Evolutionary conservation across 2,888 invertebrate species (phyloP), one percentile per base, ranked within the genome.

Genomic region (Neoascia interrupta): DNA sequence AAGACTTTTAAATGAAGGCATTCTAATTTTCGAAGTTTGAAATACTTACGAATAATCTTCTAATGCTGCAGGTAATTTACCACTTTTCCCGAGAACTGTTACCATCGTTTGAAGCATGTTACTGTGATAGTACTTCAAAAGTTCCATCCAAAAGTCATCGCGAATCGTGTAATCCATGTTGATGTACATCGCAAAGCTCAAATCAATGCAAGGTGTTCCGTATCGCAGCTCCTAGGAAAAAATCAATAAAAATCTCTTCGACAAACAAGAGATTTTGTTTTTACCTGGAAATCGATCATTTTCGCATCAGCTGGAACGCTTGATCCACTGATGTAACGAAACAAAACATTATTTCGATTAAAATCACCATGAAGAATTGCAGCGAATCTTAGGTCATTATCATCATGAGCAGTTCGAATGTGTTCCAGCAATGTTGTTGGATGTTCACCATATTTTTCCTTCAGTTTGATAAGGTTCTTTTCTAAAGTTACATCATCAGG

Each of bases 321-420:
- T 5, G 45, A 16, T 1, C 10, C n/a, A 0, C 56, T n/a, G 5
- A 16, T 49, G 74, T 87, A 85, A 19, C 84, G 84, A 63, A 88
- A 88, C 28, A 88, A 80, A 1, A 89, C 87, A 82, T 88, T 88
- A 81, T 89, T 88, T 1, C 89, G 84, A 83, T 88, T 88, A 64
- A 84, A 88, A 53, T 88, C 88, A 10, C 88, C 88, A 66, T 88
- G 88, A 5, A 86, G 75, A 21, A 88, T 85, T 1, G 85, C 85
- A 3, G 83, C 84, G 76, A 88, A 88, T 3, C 80, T 47, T 5
- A 72, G 74, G 58, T 88, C 87, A 18, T 81, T 72, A 10, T 82
- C 82, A 3, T 69, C 80, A 1, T 83, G 64, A 1, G 66, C 45
- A 2, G 70, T 83, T 15, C 86, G 84, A 51, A 88, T 81, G 3